phyloP scores from a whole-genome alignment of 2,113 vertebrate species.

The Stigmatopora nigra region DNA sequence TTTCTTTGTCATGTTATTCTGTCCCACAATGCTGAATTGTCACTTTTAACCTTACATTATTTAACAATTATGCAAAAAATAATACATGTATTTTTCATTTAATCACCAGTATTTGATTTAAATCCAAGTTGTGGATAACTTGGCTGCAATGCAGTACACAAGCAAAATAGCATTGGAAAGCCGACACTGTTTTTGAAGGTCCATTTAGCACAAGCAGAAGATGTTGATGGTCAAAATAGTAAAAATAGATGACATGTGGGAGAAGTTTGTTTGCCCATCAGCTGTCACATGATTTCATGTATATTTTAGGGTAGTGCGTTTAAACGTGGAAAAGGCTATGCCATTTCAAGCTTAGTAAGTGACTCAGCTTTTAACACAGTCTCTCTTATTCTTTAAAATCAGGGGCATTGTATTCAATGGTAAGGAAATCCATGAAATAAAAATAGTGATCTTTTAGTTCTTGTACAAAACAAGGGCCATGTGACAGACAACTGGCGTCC shows the following conservation, averaged over 20 bases:
- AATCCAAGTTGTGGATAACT: neutral
- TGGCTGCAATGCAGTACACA: constrained; percentile 27
- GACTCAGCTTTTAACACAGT: constrained; percentile 4
- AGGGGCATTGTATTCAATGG: neutral
- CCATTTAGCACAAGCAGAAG: too few species aligned
- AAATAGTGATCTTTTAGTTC: neutral
- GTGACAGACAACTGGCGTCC: constrained; percentile 17
- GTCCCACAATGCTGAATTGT: neutral
- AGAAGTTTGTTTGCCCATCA: neutral
- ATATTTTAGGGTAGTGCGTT: constrained; percentile 3
- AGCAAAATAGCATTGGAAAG: neutral
- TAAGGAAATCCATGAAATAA: neutral
- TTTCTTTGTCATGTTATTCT: neutral
- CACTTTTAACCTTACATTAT: neutral
- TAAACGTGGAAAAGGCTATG: constrained; percentile 48
- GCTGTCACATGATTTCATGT: constrained; percentile 4
- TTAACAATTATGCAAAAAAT: neutral
- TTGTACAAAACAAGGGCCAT: constrained; percentile 23
- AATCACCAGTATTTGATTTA: neutral
- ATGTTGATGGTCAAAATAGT: neutral
- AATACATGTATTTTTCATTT: too few species aligned
- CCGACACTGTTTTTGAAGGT: neutral
- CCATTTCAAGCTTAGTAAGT: constrained; percentile 19
- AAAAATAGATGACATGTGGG: neutral
- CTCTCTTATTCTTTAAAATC: too few species aligned